Evolutionary conservation across 2,797 vertebrate genomes (phyloP).

Genomic region (Gambelia wislizenii): DNA sequence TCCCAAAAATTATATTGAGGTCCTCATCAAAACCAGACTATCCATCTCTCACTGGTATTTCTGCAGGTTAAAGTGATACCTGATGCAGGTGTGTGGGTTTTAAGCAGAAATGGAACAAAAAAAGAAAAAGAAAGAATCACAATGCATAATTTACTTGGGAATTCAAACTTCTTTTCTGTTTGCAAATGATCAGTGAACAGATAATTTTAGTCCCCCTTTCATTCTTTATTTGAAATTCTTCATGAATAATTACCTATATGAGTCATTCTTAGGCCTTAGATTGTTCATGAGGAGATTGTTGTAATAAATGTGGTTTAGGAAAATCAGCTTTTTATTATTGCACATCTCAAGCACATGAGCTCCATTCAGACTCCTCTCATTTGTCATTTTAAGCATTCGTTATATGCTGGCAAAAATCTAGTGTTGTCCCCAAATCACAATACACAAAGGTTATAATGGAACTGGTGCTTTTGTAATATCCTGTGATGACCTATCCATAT

Average conservation of each 20-base stretch:
- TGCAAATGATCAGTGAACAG: neutral
- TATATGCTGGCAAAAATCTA: neutral
- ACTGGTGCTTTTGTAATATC: neutral
- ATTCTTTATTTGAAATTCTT: slow-evolving; percentile 20
- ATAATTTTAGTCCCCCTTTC: neutral
- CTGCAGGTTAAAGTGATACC: neutral
- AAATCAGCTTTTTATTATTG: slow-evolving; percentile 6
- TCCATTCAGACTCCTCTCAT: neutral
- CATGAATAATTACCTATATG: slow-evolving; percentile 5
- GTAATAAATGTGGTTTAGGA: slow-evolving; percentile 1
- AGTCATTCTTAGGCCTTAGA: slow-evolving; percentile 2
- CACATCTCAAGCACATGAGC: neutral
- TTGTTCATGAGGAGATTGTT: neutral
- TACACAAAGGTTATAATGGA: neutral
- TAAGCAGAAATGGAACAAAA: neutral
- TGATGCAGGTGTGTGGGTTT: slow-evolving; percentile 5
- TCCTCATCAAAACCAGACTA: slow-evolving; percentile 4
- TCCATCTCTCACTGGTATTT: slow-evolving; percentile 11
- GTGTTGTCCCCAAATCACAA: neutral
- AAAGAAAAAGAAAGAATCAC: neutral
- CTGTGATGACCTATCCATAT: neutral
- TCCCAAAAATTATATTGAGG: neutral
- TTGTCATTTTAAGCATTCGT: neutral
- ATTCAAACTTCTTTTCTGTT: slow-evolving; percentile 1
- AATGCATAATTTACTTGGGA: slow-evolving; percentile 19